Evolutionary conservation across 2,113 vertebrate genomes (phyloP), one percentile per base, ranked within the genome.

Genomic region (Catharus bicknelli): DNA sequence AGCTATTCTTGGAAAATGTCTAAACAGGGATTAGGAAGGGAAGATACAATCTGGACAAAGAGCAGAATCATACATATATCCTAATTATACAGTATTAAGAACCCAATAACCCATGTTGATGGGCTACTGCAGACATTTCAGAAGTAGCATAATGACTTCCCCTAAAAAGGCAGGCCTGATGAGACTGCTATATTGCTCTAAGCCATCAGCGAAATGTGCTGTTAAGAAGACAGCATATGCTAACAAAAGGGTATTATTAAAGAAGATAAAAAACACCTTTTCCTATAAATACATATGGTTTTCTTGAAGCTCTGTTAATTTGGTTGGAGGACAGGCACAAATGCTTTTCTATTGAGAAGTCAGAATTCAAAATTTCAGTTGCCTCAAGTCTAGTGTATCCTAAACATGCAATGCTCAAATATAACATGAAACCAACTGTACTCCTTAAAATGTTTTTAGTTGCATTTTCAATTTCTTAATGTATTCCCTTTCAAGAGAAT

Each of bases 91-190:
- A 81, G 53, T 36, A 90, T 84, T 84, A 86, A 84, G n/a, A 86
- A 83, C 29, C 14, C 32, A 84, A 34, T 58, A 93, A 77, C 47
- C 80, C 69, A 74, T 63, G 18, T 40, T 76, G 57, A 88, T 74
- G 40, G 45, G 57, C 47, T 74, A 83, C 36, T 6, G 8, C 77
- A 94, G 55, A 59, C 34, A 47, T 8, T 78, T 90, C 51, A 59
- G 70, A 85, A 89, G 32, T 18, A 43, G 21, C 53, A 48, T 42
- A 77, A 93, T 36, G n/a, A 75, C 36, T 63, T 82, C 11, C 11
- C 22, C 73, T 83, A 83, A 93, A 86, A 92, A 54, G 38, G 23
- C 25, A 92, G 61, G 26, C 62, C 61, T 90, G 77, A 93, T 67
- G 27, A 89, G 23, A 81, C 61, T 67, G 16, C 51, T 78, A 6